Evolutionary conservation across 2,888 invertebrate genomes (phyloP).

Genomic region (Leptura quadrifasciata): DNA sequence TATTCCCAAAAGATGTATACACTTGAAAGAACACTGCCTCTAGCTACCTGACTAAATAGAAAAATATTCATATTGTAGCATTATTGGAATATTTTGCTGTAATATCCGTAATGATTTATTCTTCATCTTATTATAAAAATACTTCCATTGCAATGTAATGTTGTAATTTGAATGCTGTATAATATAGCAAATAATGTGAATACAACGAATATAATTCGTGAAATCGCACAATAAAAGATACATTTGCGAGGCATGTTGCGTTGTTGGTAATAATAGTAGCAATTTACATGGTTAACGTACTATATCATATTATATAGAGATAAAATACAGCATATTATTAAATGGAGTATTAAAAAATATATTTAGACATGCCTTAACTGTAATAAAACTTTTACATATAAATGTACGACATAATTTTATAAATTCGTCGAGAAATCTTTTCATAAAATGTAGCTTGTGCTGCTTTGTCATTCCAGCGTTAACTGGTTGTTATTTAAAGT

Average conservation of each 20-base stretch:
- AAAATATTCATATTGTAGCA: no score
- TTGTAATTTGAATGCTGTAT: neutral
- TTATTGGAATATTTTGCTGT: neutral
- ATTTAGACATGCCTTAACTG: neutral
- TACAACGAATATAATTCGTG: neutral
- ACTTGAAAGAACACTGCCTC: no score
- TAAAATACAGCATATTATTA: neutral
- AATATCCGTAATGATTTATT: neutral
- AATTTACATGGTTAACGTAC: neutral
- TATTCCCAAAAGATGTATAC: no score
- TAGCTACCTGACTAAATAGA: no score
- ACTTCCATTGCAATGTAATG: neutral
- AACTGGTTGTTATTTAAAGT: no score
- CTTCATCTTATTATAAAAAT: neutral
- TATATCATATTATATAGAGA: neutral
- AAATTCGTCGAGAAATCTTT: neutral
- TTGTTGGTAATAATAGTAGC: neutral
- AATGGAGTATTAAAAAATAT: neutral
- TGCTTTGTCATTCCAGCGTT: neutral
- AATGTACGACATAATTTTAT: neutral
- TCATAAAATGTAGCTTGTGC: neutral
- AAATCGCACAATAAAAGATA: neutral
- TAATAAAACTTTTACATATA: neutral
- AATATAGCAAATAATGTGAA: neutral
- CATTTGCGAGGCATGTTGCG: conserved; percentile 1